phyloP scores from a whole-genome alignment of 2,797 vertebrate genomes.

The Eulemur albifrons region DNA sequence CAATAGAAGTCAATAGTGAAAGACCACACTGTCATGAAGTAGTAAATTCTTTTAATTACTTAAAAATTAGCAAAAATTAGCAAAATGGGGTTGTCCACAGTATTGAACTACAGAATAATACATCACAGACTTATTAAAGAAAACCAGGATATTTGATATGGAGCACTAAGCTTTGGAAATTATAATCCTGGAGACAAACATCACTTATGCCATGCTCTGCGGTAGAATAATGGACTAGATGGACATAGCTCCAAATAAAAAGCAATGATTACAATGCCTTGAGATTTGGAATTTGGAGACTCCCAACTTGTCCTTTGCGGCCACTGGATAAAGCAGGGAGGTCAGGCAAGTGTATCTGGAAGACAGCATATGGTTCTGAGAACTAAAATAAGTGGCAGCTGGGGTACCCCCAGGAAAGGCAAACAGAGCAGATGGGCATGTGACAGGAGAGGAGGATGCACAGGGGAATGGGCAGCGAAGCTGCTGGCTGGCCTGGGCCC shows the following conservation, averaged over 20 bases:
- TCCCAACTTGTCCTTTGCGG: not conserved
- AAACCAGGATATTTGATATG: not conserved
- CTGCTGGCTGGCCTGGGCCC: not conserved
- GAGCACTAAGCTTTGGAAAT: not conserved
- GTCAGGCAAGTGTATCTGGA: not conserved
- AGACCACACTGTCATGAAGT: not conserved
- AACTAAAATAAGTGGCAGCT: not conserved
- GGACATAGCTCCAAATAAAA: not conserved
- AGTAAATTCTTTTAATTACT: not conserved
- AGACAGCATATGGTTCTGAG: not conserved
- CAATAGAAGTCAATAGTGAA: not conserved
- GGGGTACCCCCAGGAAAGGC: not conserved
- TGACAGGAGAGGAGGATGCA: not conserved
- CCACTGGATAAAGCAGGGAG: not conserved
- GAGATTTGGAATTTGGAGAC: not conserved
- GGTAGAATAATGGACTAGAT: not conserved
- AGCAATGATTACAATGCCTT: not conserved
- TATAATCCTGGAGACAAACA: not conserved
- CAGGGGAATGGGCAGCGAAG: not conserved
- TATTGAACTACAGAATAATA: not conserved
- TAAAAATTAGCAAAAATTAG: not conserved
- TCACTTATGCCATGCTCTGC: not conserved
- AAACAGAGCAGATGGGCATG: slow-evolving; percentile 37
- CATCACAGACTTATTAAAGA: not conserved
- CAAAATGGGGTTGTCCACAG: not conserved